Evolutionary conservation across 2,888 invertebrate species (phyloP).

Genomic region (Calliopum simillimum): DNA sequence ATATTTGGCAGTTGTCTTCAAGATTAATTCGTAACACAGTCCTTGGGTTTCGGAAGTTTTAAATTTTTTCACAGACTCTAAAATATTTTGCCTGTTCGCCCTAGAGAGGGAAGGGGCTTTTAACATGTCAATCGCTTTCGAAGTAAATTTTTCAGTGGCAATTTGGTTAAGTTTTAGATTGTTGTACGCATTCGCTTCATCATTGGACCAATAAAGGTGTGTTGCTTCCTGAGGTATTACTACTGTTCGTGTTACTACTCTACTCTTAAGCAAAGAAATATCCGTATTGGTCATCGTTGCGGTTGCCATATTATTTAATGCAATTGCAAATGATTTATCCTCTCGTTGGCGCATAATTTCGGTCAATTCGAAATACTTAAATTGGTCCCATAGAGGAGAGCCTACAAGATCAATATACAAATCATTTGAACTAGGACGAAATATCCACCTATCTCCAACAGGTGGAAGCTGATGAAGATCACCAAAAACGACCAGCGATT

Average conservation of each 20-base stretch:
- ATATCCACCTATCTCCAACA: constrained; percentile 24
- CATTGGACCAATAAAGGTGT: too few relatives aligned
- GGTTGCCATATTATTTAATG: constrained; percentile 31
- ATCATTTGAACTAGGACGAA: constrained; percentile 1
- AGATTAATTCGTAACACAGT: constrained; percentile 35
- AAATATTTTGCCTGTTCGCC: neutral
- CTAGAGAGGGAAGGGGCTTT: constrained; percentile 5
- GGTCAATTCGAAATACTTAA: neutral
- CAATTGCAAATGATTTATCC: constrained; percentile 5
- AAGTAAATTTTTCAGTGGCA: constrained; percentile 19
- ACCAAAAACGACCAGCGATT: neutral
- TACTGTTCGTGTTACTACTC: too few relatives aligned
- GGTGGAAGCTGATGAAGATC: constrained; percentile 9
- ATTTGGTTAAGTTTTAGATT: too few relatives aligned
- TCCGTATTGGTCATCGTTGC: constrained; percentile 23
- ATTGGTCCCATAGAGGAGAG: neutral
- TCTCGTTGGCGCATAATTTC: constrained; percentile 23
- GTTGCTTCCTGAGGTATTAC: too few relatives aligned
- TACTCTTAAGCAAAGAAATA: constrained; percentile 16
- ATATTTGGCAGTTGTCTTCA: constrained; percentile 42
- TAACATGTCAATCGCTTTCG: constrained; percentile 3
- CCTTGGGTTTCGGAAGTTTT: constrained; percentile 25
- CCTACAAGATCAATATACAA: neutral
- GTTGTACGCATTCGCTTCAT: too few relatives aligned
- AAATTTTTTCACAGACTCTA: constrained; percentile 5